A percentile compares a stretch with the other conserved stretches of the same genome.
These are phyloP conservation scores for Drosophila setifemur DNA, from an alignment of 1,140 invertebrate genomes.

Conservation along the genomic window DNA sequence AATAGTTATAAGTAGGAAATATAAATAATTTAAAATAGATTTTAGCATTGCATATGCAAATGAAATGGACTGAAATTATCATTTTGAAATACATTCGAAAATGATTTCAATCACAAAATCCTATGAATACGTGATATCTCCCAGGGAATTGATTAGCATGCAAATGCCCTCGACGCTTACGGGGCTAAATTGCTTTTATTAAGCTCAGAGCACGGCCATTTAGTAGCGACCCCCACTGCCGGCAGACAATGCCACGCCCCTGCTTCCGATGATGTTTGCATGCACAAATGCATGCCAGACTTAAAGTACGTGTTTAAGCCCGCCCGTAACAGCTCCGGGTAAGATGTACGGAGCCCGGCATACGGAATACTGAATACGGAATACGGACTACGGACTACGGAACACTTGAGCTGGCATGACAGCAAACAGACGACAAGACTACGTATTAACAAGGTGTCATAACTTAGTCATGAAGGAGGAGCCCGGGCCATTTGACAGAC, in stretches of 20 bases:
- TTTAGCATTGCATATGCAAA: no score
- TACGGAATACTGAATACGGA: not conserved
- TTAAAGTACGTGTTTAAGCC: slow-evolving; percentile 69
- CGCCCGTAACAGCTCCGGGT: slow-evolving; percentile 22
- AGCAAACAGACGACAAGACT: slow-evolving; percentile 51
- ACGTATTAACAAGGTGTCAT: slow-evolving; percentile 50
- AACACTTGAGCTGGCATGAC: slow-evolving; percentile 45
- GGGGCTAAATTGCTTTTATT: no score
- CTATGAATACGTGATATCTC: no score
- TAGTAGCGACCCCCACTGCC: not conserved
- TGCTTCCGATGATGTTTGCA: slow-evolving; percentile 7
- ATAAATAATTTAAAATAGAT: no score
- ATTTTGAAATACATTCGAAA: no score
- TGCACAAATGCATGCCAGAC: slow-evolving; percentile 54
- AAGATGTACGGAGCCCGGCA: slow-evolving; percentile 5
- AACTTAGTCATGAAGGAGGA: slow-evolving; percentile 49
- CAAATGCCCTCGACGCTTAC: no score
- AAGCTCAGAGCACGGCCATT: not conserved
- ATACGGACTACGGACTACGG: not conserved
- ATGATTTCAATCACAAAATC: no score
- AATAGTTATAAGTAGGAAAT: no score
- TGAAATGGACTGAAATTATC: no score
- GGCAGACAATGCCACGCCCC: no score
- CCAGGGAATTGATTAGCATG: no score
- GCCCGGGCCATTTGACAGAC: slow-evolving; percentile 15